Evolutionary conservation across 64 coral and sea anemone species (phyloP).

Genomic region (Pocillopora verrucosa): DNA sequence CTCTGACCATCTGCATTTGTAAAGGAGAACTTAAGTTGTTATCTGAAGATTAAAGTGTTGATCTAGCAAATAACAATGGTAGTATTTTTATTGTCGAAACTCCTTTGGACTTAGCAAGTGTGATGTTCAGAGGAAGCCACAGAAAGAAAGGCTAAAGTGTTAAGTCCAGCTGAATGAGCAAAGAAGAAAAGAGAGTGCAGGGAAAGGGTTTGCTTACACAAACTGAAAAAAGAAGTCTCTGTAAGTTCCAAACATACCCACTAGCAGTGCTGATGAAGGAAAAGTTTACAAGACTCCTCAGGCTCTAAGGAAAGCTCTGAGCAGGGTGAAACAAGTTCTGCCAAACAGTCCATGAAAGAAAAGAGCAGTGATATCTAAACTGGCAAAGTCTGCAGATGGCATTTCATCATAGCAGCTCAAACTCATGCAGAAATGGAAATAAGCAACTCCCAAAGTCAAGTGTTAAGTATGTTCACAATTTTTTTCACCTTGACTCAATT

Average conservation of each 20-base stretch:
- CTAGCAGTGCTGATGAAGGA: not conserved
- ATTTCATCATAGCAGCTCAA: not conserved
- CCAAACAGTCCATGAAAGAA: slow-evolving; percentile 46
- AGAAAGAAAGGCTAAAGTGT: not conserved
- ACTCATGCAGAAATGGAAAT: not conserved
- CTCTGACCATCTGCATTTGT: not conserved
- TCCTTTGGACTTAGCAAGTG: not conserved
- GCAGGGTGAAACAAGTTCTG: not conserved
- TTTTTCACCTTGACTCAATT: slow-evolving; percentile 36
- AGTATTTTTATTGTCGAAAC: not conserved
- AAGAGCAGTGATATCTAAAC: slow-evolving; percentile 29
- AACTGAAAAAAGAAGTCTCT: not conserved
- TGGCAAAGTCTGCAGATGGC: slow-evolving; percentile 9
- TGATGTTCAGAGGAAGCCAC: not conserved
- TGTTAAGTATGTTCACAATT: not conserved
- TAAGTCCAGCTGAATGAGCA: not conserved
- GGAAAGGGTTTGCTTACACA: slow-evolving; percentile 4
- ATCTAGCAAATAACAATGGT: not conserved
- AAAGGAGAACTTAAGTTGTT: not conserved
- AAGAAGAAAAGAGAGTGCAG: not conserved
- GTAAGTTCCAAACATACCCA: not conserved
- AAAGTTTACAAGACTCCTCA: slow-evolving; percentile 10
- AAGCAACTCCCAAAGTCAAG: slow-evolving; percentile 7
- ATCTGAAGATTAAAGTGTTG: not conserved
- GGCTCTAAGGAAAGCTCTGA: slow-evolving; percentile 7